Base-by-base conservation (phyloP, 1,140 invertebrate species). In the Ooceraea biroi region DNA sequence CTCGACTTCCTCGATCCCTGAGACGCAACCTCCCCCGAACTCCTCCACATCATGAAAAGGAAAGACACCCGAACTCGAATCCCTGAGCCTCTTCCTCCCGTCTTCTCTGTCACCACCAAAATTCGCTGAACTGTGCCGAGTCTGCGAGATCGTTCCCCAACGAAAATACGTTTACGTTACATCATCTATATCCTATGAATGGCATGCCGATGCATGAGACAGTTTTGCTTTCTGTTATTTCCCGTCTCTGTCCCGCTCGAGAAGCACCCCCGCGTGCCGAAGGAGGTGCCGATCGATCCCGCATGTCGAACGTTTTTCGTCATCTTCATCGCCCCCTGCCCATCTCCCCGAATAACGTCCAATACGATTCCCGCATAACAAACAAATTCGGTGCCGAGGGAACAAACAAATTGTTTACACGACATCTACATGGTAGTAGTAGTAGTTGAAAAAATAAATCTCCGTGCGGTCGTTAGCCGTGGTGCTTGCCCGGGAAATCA, bases 201-300 rank as follows among this genome's bases (percentile, higher is more conserved):
- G 93, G 93, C 93, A 94, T 93, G 93, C 90, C 89, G 93, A 94
- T 94, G 93, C 93, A 94, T 77, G 93, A 91, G 87, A 89, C 85
- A 90, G 61, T 89, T 92, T 92, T 92, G 82, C 85, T 92, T 93
- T 91, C 88, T 74, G 71, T 87, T 91, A 84, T 55, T 66, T 85
- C 74, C 82, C 11, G 3, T 72, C 68, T 76, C 60, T 7, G 2
- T 73, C 69, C 73, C 60, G 25, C 4, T 11, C 63, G 65, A 44
- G 27, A 44, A 58, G 58, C 78, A 12, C 61, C 22, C 27, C 50
- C 50, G 12, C 0, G 3, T 61, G 19, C n/a, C n/a, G n/a, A n/a
- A 7, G 19, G 66, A 71, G 71, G 48, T 73, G 68, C 74, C 73
- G 60, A 68, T 63, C 83, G 11, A 30, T 10, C 86, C 80, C 82